Base-by-base conservation (phyloP, 1,140 invertebrate genomes). In the Drosophila lacteicornis region DNA sequence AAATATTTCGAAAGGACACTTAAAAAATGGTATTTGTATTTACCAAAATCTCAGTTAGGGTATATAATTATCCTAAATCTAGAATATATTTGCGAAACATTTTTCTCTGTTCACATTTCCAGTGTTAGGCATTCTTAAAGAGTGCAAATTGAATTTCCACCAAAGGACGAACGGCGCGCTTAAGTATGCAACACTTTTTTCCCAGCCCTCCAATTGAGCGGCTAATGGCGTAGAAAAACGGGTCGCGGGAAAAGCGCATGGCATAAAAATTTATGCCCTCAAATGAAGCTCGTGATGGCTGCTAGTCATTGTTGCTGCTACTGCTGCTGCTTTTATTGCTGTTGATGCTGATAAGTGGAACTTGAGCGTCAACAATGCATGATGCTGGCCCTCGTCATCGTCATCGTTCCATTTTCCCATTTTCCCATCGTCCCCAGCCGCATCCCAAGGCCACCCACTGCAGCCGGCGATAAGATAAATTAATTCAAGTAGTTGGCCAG, bases 321-420 rank as follows among this genome's bases (percentile, higher is more conserved):
- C 42, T 71, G 76, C 47, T 67, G 63, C 43, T 43, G 40, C 61
- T 73, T 73, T 74, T 80, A 71, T 79, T 74, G 80, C 55, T 66
- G 73, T 69, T 84, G 68, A 82, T 76, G 70, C 80, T 75, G 75
- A 86, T 87, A 87, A 87, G 83, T 87, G 80, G 84, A 83, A 83
- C 84, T 87, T 71, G 77, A 87, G 79, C 80, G 73, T 80, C 84
- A 88, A 83, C 80, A 87, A 88, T 75, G 83, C 84, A 80, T 78
- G 73, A 67, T 70, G 77, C 30, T 47, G 36, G 67, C 40, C 49
- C 49, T 68, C 30, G 45, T 60, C 53, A 40, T 42, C 38, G 51
- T 19, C 40, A 40, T 60, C 27, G 38, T 36, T 12, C 68, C 9
- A 40, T 40, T 68, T 68, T 40, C n/a, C 25, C 27, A 22, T 40